Conservation (phyloP, 1,140 invertebrate species). For the Macrocentrus cingulum region DNA sequence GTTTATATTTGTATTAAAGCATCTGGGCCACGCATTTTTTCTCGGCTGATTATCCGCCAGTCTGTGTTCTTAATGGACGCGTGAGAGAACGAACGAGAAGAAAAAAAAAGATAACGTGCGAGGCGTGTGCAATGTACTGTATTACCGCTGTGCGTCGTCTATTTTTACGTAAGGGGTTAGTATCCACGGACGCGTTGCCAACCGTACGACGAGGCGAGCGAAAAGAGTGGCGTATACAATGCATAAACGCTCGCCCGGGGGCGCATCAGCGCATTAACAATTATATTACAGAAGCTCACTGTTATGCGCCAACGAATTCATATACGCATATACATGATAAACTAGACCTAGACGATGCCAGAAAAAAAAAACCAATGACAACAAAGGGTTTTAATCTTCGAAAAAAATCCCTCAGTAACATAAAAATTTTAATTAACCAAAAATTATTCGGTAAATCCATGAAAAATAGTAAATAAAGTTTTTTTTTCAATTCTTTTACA, state of each 20-base stretch:
- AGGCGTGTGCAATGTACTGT: conserved; percentile 36
- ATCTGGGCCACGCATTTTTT: conserved; percentile 5
- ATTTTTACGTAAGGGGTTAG: conserved; percentile 49
- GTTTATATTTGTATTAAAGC: background rate
- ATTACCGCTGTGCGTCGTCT: conserved; percentile 37
- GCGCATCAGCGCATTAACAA: conserved; percentile 53
- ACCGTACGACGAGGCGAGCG: conserved; percentile 18
- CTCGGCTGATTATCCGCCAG: conserved; percentile 13
- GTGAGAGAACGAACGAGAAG: conserved; percentile 1
- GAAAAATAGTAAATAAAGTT: too few relatives aligned
- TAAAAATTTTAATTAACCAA: too few relatives aligned
- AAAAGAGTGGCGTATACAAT: conserved; percentile 31
- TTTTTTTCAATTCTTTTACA: too few relatives aligned
- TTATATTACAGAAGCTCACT: conserved; percentile 53
- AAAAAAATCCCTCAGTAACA: too few relatives aligned
- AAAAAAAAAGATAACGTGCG: conserved; percentile 32
- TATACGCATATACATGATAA: conserved; percentile 35
- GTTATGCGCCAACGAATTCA: conserved; percentile 49
- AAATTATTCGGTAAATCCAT: too few relatives aligned
- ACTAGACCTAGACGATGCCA: conserved; percentile 12
- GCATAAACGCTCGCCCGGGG: conserved; percentile 43
- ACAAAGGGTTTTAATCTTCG: too few relatives aligned
- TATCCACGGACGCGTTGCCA: conserved; percentile 26
- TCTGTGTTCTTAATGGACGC: conserved; percentile 16
- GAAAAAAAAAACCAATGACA: too few relatives aligned